Base-by-base conservation (phyloP, 1,140 invertebrate species). In the Coptotermes formosanus region DNA sequence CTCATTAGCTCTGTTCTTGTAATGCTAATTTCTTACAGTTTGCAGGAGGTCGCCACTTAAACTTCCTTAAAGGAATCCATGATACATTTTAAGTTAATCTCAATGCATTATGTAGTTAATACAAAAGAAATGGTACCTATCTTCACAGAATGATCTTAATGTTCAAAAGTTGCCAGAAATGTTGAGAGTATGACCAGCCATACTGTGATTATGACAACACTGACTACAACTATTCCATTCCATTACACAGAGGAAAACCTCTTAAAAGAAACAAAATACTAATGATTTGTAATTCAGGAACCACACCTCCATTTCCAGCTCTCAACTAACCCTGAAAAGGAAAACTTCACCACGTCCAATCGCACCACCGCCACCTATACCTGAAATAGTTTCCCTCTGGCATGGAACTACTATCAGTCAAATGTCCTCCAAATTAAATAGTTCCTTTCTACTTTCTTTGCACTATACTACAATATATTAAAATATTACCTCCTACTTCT, bases 131-230 rank as follows among this genome's bases (percentile, higher is more conserved):
- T 48, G 14, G 45, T 1, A 16, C 9, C 7, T 48, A 48, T 48
- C 45, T 48, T 48, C 45, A 48, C 3, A 16, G 12, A 75, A 25
- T 75, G 4, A 75, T 25, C 30, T 8, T 30, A 75, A 64, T 30
- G 64, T 75, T 30, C n/a, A n/a, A 30, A 30, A n/a, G 25, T 75
- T 75, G 16, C 84, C 86, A 87, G 86, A 87, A 87, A 87, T 87
- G 84, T 87, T 85, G 84, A 85, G 59, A 48, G 86, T 85, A 85
- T 87, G 81, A 85, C 85, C 86, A 87, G 86, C 86, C 84, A 82
- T 85, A 85, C 86, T 85, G 85, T 12, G 32, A 38, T 44, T 81
- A 64, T 55, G 52, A 83, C 38, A 83, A 83, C 82, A 83, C 43
- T 32, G 48, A 83, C 44, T 75, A 75, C 64, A 84, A 45, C 23